Conservation (phyloP, 2,113 vertebrate genomes). For the Xenus cinereus region DNA sequence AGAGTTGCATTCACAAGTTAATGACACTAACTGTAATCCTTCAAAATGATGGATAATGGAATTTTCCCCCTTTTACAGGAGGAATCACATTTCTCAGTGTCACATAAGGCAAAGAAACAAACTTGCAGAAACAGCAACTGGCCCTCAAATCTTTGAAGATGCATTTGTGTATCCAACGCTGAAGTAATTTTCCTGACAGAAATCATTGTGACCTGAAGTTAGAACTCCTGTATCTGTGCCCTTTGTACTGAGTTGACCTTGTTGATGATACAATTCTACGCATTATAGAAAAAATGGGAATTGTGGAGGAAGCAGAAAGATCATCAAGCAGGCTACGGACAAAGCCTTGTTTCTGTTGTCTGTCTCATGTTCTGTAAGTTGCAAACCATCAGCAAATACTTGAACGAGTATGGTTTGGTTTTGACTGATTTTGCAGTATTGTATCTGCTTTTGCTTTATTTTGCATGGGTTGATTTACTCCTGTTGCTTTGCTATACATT, state of each 20-base stretch:
- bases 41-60: constrained; percentile 59
- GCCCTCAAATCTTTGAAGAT: constrained; percentile 42
- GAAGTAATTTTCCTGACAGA: constrained; percentile 52
- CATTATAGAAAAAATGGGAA: not conserved
- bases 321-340: not conserved
- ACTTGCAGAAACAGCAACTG: constrained; percentile 29
- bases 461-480: not conserved
- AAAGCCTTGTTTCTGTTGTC: not conserved
- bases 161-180: constrained; percentile 2
- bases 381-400: not conserved
- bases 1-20: not conserved
- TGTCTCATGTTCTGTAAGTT: not conserved
- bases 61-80: constrained; percentile 1
- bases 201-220: not conserved
- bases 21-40: constrained; percentile 35
- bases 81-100: constrained; percentile 56
- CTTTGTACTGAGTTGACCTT: constrained; percentile 7
- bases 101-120: constrained; percentile 50
- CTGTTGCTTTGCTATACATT: not conserved
- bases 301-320: not conserved
- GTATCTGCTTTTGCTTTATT: not conserved
- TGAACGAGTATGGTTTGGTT: not conserved
- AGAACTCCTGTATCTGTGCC: not conserved
- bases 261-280: not conserved
- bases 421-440: not conserved